A percentile compares a stretch with the other conserved stretches of the same genome.
These are phyloP conservation scores for Neosilurus mollespiculum DNA, from an alignment of 2,797 vertebrate species.

Conservation along the genomic window DNA sequence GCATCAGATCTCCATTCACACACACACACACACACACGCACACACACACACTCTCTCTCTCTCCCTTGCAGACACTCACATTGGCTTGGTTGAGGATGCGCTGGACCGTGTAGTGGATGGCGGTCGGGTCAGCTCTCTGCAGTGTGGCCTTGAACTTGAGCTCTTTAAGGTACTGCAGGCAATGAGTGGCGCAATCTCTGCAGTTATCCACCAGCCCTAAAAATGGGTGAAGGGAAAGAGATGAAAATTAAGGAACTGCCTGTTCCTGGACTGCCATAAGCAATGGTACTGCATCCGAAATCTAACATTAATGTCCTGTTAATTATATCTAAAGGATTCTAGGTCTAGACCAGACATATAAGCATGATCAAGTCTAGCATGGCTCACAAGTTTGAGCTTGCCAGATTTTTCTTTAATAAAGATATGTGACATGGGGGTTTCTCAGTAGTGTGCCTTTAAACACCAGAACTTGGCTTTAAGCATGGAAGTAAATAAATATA, in stretches of 20 bases:
- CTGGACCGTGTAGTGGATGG: slow-evolving; percentile 66
- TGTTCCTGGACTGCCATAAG: not conserved
- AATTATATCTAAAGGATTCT: not conserved
- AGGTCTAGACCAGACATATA: not conserved
- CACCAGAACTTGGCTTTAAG: not conserved
- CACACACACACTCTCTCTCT: not conserved
- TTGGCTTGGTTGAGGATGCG: slow-evolving; percentile 67
- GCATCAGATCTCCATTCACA: not conserved
- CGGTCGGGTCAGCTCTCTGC: slow-evolving; percentile 65
- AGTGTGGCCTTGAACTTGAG: slow-evolving; percentile 71
- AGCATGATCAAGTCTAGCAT: no score
- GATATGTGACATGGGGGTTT: not conserved
- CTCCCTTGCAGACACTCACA: slow-evolving; percentile 52
- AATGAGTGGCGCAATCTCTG: slow-evolving; percentile 69
- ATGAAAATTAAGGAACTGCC: not conserved
- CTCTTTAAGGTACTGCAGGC: slow-evolving; percentile 73
- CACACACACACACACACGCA: not conserved
- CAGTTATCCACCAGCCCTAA: slow-evolving; percentile 73
- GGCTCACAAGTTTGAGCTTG: not conserved
- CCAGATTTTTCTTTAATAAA: not conserved
- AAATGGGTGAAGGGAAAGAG: not conserved
- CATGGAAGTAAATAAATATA: not conserved
- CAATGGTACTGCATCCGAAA: not conserved
- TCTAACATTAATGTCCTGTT: not conserved
- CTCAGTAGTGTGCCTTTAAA: not conserved